Base-by-base conservation (phyloP, 2,888 invertebrate species). In the Neoitamus cyanurus region DNA sequence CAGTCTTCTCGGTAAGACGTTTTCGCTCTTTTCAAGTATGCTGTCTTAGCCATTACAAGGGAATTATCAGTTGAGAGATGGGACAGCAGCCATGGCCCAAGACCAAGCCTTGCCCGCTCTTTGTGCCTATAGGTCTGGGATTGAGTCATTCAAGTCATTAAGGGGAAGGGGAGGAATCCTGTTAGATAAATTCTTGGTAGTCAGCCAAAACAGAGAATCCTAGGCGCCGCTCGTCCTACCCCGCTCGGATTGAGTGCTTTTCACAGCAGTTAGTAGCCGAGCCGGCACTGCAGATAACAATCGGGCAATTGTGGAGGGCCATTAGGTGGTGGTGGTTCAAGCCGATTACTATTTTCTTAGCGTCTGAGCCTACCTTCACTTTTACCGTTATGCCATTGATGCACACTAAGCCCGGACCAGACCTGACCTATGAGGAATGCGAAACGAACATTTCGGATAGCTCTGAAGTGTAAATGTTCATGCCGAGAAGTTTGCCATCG, bases 371-470 rank as follows among this genome's bases (percentile, higher is more conserved):
- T 70, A 70, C 70, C 70, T 70, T 70, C 30, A 70, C 70, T 70
- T 70, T 70, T 70, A 70, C 70, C 70, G 70, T 70, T 70, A 70
- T 25, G 25, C 58, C 25, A 58, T 58, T 58, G 58, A 58, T 58
- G 58, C 58, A 58, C 15, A 15, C 58, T 20, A 34, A 58, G 9
- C 58, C 0, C 2, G 20, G 25, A 46, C 25, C 70, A 11, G 70
- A 70, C 70, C 31, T 70, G 31, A 70, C 70, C 70, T 70, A 70
- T 34, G 70, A 70, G 70, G 70, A 70, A 70, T 70, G 70, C 70
- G 6, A 70, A 70, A 31, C 34, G 30, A 70, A 70, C 70, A 31
- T 70, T 70, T 58, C 58, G 58, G 58, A 25, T 20, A 25, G 58
- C 58, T 9, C 58, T 20, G 11, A 58, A 9, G 58, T 58, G 58